Evolutionary conservation across 2,113 vertebrate genomes (phyloP), one percentile per base, ranked within the genome.

Genomic region (Planiliza haematocheilus): DNA sequence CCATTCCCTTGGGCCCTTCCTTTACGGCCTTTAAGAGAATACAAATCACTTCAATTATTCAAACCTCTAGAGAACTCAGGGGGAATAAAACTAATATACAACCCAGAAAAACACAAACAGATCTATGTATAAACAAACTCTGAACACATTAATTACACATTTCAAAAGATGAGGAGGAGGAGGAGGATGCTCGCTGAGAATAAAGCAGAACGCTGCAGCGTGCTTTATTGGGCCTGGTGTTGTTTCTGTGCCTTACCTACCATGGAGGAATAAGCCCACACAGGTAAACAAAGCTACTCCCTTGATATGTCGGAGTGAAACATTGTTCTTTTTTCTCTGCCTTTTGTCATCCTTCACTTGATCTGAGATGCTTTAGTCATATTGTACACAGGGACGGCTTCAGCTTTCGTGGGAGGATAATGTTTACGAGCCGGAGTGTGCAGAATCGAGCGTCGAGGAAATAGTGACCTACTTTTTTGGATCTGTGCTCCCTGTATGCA

Each of bases 41-140:
- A 90, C 84, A 91, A 91, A 88, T 88, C 81, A 86, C 78, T 90
- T 90, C 78, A 90, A 89, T 90, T 86, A 90, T 90, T 89, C 74
- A 89, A 90, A 74, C 73, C 87, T 74, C 81, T 24, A 81, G 84
- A 88, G 86, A 77, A 73, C 63, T 62, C 60, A n/a, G 9, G n/a
- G 49, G 24, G 70, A 74, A 86, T 62, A 71, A 86, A 86, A 77
- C 14, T 5, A 85, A 85, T 83, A 68, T 37, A 65, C 64, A 30
- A 62, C 46, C 51, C 58, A 70, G 57, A 72, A 87, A 77, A 70
- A 80, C 14, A 59, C 74, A 85, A 84, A 86, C 85, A 80, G 79
- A 79, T 38, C 60, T 38, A 62, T 74, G 80, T 81, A 75, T 80
- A 87, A 86, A 87, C 84, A 89, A 86, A 86, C 77, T 55, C 65